Percentiles rank a stretch among this genome's conserved stretches.
phyloP scores from a whole-genome alignment of 1,140 invertebrate genomes.

The Metopolophium dirhodum region DNA sequence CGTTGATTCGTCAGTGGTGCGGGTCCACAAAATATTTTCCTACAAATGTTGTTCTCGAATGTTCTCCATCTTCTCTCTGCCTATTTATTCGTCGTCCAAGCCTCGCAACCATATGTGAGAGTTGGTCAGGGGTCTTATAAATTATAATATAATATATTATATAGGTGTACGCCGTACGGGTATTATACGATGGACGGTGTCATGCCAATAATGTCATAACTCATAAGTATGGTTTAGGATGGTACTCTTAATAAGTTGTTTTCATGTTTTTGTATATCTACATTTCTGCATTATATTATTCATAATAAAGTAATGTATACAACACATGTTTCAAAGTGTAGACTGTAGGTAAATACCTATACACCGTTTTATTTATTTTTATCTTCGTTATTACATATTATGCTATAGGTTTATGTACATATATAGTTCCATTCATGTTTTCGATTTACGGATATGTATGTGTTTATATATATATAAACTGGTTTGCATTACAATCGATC shows the following conservation, averaged over 20 bases:
- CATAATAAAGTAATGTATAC: too few species aligned
- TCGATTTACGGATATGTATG: background rate
- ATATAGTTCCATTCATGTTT: slow-evolving; percentile 24
- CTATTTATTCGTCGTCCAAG: background rate
- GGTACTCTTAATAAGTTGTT: background rate
- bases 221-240: background rate
- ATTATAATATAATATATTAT: background rate
- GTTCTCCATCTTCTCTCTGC: background rate
- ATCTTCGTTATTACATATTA: background rate
- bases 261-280: background rate
- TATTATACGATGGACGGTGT: background rate
- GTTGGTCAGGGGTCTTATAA: background rate
- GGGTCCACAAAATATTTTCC: background rate
- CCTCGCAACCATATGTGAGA: background rate
- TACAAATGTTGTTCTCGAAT: background rate
- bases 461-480: background rate
- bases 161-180: background rate
- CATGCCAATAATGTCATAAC: background rate
- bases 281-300: background rate
- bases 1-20: too few species aligned
- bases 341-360: background rate
- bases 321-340: background rate
- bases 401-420: background rate
- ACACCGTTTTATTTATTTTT: background rate
- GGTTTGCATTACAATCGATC: slow-evolving; percentile 34